These are phyloP conservation scores for Cephalophus harveyi DNA, from an alignment of 2,113 vertebrate genomes.

Conservation along the genomic window DNA sequence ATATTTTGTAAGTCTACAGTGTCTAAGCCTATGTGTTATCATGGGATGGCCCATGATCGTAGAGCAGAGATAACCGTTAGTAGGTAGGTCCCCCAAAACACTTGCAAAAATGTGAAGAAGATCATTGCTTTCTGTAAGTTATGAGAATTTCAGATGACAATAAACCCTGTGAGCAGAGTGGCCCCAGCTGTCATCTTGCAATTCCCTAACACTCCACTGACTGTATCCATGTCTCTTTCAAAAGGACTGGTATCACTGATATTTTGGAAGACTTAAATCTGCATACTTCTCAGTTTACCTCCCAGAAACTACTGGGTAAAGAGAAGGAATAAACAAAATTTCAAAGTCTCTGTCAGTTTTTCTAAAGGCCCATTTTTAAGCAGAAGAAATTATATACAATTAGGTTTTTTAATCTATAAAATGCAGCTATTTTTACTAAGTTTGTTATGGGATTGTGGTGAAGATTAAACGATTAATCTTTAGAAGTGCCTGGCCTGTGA, in stretches of 20 bases:
- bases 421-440: not conserved
- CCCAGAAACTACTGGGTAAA: not conserved
- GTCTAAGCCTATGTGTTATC: not conserved
- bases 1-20: not conserved
- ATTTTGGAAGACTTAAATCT: not conserved
- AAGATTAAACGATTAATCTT: not conserved
- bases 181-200: not conserved
- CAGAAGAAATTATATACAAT: not conserved
- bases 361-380: not conserved
- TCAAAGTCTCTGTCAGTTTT: not conserved
- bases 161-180: not conserved
- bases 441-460: not conserved
- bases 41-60: not conserved
- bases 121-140: not conserved
- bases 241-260: not conserved
- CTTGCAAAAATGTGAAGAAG: not conserved
- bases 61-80: not conserved
- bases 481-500: not conserved
- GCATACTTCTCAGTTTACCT: not conserved
- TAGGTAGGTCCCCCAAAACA: not conserved
- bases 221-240: not conserved
- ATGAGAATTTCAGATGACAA: not conserved
- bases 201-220: not conserved
- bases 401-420: not conserved
- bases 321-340: not conserved